Base-by-base conservation (phyloP, 2,888 invertebrate genomes). In the Leptarthrus brevirostris region DNA sequence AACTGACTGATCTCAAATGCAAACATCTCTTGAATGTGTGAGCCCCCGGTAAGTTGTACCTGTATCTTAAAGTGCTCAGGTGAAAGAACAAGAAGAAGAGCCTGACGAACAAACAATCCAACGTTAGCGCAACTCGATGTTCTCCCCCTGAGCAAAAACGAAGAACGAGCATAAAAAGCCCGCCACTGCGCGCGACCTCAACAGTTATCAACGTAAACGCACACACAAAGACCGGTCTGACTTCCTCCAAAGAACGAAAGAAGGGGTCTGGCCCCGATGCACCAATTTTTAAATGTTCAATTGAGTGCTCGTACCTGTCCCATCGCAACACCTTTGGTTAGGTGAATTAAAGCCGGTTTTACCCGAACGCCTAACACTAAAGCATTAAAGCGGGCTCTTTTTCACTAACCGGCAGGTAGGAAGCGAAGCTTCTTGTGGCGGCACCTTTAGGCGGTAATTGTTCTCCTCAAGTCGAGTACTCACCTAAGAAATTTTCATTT, bases 361-460 rank as follows among this genome's bases (percentile, higher is more conserved):
- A 16, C 20, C 61, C 36, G 40, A n/a, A 61, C 40, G 61, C 40
- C 61, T 40, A 22, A 40, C 61, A 34, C 40, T 36, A 47, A n/a
- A 24, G 26, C 66, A 47, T 18, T 16, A 49, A 49, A 47, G 18
- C 24, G 47, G 14, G 16, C 26, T 20, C 22, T 49, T 47, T 66
- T 20, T 30, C n/a, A n/a, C 18, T n/a, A 34, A 12, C 24, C n/a
- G 20, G 14, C 16, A 8, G 66, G 10, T 30, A 66, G 26, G 66
- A 24, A 47, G 24, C 16, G 26, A n/a, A 14, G 14, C 44, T 3
- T 66, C 66, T 24, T 49, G 24, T 16, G 47, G 66, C 66, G 66
- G 66, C 66, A 47, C 49, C 66, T 66, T 47, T 47, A 30, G 26
- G 47, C 44, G 66, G 61, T 49, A 66, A 47, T 66, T 66, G 18